These are phyloP conservation scores for Elysia crispata DNA, from an alignment of 2,888 invertebrate species.

Conservation along the genomic window DNA sequence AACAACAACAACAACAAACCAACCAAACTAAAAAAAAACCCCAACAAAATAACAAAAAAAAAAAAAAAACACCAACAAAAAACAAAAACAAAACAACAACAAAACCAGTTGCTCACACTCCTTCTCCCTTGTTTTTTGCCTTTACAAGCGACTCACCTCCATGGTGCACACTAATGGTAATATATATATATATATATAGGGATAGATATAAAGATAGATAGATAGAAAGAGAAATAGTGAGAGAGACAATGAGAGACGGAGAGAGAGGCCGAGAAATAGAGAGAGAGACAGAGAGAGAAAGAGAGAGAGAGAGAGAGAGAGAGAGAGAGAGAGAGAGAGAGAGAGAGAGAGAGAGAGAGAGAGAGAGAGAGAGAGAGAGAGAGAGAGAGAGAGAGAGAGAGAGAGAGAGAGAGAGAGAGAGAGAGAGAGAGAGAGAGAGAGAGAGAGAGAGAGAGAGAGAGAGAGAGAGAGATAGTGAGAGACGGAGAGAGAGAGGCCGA, in stretches of 20 bases:
- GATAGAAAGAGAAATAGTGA: constrained; percentile 20
- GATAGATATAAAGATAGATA: constrained; percentile 25
- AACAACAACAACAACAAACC: not conserved
- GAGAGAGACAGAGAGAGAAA: constrained; percentile 6
- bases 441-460: constrained; percentile 43
- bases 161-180: not conserved
- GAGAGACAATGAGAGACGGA: no score
- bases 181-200: no score
- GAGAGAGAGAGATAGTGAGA: no score
- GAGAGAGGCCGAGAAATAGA: no score
- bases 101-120: not conserved
- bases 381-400: not conserved
- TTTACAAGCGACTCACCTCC: not conserved
- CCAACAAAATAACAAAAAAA: not conserved
- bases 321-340: constrained; percentile 1
- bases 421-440: constrained; percentile 27
- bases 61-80: not conserved
- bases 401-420: not conserved
- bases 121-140: not conserved
- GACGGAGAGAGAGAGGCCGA: no score
- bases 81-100: not conserved
- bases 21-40: not conserved
- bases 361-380: not conserved
- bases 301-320: not conserved
- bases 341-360: not conserved